Evolutionary conservation across 2,113 vertebrate species (phyloP).

Genomic region (Leptobrachium ailaonicum): DNA sequence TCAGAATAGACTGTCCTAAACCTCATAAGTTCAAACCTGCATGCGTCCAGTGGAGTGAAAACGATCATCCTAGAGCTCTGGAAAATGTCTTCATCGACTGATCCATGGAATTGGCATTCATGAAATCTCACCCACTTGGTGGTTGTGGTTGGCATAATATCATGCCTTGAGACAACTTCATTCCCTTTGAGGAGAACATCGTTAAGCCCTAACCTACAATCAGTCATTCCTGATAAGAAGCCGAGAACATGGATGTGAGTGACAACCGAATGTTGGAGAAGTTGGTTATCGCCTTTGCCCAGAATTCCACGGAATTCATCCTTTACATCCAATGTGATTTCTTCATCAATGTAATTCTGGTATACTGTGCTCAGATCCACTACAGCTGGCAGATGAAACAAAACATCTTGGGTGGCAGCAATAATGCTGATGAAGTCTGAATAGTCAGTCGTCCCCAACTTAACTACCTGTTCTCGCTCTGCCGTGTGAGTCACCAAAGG

Average conservation of each 20-base stretch:
- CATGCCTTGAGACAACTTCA: constrained; percentile 82
- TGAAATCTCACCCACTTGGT: constrained; percentile 83
- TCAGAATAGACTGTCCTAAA: constrained; percentile 80
- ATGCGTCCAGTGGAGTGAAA: constrained; percentile 78
- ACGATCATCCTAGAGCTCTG: constrained; percentile 66
- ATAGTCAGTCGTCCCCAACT: constrained; percentile 81
- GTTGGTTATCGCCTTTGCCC: constrained; percentile 69
- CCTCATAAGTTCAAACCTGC: constrained; percentile 80
- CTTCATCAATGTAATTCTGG: constrained; percentile 79
- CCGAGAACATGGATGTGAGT: constrained; percentile 78
- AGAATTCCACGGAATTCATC: constrained; percentile 81
- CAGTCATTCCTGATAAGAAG: constrained; percentile 79
- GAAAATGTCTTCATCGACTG: constrained; percentile 76
- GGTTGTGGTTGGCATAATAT: constrained; percentile 87
- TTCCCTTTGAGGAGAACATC: constrained; percentile 84
- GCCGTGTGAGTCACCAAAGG: constrained; percentile 74
- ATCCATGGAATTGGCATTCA: constrained; percentile 75
- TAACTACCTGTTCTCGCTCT: constrained; percentile 79
- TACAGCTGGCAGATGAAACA: constrained; percentile 70
- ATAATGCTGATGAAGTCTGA: constrained; percentile 82
- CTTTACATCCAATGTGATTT: constrained; percentile 79
- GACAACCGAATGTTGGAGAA: constrained; percentile 75
- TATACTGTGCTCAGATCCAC: constrained; percentile 71
- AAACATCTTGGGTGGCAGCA: constrained; percentile 69
- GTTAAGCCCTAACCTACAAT: constrained; percentile 82